Percentiles rank a stretch among this genome's conserved stretches.
These are phyloP conservation scores for Notodonta dromedarius DNA, from an alignment of 2,888 invertebrate species.

Conservation along the genomic window DNA sequence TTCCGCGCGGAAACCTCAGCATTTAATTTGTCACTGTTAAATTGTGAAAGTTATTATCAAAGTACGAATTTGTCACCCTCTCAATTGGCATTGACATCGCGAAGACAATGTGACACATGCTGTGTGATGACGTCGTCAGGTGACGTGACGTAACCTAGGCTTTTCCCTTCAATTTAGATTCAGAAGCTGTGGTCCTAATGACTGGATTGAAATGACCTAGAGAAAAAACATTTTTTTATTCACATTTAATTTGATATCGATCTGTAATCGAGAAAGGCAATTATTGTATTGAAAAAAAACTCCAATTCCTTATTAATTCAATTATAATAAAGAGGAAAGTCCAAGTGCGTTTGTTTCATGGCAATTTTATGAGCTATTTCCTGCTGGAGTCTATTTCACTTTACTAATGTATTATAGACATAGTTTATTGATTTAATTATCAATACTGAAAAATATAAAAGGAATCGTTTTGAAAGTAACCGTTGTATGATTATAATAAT, in stretches of 20 bases:
- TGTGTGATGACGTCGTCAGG: constrained; percentile 5
- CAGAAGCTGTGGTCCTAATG: background rate
- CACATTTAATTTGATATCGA: background rate
- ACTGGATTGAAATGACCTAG: constrained; percentile 2
- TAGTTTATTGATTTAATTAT: no score
- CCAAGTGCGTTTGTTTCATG: no score
- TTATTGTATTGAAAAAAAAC: no score
- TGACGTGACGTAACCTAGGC: constrained; percentile 12
- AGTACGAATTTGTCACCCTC: constrained; percentile 12
- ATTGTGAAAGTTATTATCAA: background rate
- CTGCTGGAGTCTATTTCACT: no score
- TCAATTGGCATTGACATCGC: constrained; percentile 17
- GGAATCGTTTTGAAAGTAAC: no score
- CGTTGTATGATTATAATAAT: no score
- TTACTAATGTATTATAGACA: no score
- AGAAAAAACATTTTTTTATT: constrained; percentile 1
- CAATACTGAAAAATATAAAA: no score
- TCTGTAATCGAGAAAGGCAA: no score
- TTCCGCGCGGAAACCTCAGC: constrained; percentile 2
- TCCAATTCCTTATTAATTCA: no score
- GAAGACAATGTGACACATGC: constrained; percentile 20
- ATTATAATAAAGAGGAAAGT: no score
- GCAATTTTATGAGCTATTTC: no score
- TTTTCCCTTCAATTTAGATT: constrained; percentile 12
- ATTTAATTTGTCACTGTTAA: background rate